These are phyloP conservation scores for Leptobrachium ailaonicum DNA, from an alignment of 2,113 vertebrate species.

Conservation along the genomic window DNA sequence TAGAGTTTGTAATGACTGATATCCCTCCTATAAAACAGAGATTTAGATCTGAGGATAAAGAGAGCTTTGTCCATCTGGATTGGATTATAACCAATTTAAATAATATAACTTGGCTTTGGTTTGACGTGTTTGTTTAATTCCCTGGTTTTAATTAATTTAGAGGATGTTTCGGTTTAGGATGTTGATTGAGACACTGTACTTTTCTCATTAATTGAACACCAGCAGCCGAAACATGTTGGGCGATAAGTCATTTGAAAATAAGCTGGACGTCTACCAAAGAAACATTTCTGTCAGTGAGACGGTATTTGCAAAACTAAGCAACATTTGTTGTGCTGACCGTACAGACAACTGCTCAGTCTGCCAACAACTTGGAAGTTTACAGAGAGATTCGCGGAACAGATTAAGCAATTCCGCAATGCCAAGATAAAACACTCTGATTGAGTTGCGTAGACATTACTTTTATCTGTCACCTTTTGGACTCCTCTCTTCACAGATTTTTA, in stretches of 20 bases:
- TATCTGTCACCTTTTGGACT: constrained; percentile 7
- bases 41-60: neutral
- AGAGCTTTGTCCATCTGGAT: constrained; percentile 3
- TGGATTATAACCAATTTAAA: neutral
- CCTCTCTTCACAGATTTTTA: neutral
- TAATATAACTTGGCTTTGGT: neutral
- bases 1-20: no score
- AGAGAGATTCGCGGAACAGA: constrained; percentile 31
- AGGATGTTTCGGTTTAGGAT: constrained; percentile 11
- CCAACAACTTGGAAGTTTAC: constrained; percentile 28
- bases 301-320: neutral
- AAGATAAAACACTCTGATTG: constrained; percentile 26
- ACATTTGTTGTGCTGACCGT: constrained; percentile 6
- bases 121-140: neutral
- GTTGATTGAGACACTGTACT: constrained; percentile 8
- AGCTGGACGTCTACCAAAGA: constrained; percentile 9
- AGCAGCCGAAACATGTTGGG: constrained; percentile 23
- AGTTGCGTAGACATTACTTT: constrained; percentile 26
- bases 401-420: constrained; percentile 8
- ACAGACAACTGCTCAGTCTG: constrained; percentile 13
- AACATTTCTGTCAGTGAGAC: constrained; percentile 19
- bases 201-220: constrained; percentile 20
- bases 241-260: constrained; percentile 28
- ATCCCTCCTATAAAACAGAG: neutral
- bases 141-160: constrained; percentile 16